Percentiles rank a stretch among this genome's conserved stretches.
phyloP scores from a whole-genome alignment of 2,113 vertebrate genomes.

The Nycticebus coucang region DNA sequence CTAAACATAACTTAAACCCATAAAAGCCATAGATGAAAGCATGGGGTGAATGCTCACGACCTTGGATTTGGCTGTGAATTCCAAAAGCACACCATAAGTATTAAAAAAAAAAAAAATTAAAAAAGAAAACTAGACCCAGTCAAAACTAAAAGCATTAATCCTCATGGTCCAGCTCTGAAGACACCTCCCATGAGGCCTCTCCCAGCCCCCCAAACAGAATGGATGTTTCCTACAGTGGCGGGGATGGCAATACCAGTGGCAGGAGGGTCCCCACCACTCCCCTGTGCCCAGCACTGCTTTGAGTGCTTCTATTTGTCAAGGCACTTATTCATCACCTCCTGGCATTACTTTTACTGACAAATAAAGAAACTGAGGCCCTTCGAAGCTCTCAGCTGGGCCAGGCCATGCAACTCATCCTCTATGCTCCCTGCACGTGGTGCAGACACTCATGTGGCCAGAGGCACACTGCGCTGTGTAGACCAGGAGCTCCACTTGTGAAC shows the following conservation, averaged over 20 bases:
- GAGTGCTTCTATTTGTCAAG: fast-evolving
- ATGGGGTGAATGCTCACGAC: too few relatives aligned
- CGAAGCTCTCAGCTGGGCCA: neutral
- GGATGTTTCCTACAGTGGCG: too few relatives aligned
- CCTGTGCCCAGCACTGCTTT: too few relatives aligned
- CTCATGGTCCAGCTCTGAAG: neutral
- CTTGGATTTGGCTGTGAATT: neutral
- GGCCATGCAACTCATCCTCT: neutral
- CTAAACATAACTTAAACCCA: neutral
- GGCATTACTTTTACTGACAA: neutral
- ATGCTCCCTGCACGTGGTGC: fast-evolving
- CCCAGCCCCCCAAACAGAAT: too few relatives aligned
- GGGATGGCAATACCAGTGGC: neutral
- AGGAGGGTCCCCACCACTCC: neutral
- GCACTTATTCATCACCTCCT: neutral
- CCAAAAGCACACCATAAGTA: neutral
- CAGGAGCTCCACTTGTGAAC: fast-evolving
- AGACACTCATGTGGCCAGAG: fast-evolving
- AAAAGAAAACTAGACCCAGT: neutral
- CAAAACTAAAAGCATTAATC: neutral
- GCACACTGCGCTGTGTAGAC: neutral
- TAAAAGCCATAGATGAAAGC: neutral
- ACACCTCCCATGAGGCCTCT: neutral
- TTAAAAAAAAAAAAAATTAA: neutral
- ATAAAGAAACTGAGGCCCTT: neutral